Evolutionary conservation across 1,140 invertebrate species (phyloP), one percentile per base, ranked within the genome.

Genomic region (Dendrolimus kikuchii): DNA sequence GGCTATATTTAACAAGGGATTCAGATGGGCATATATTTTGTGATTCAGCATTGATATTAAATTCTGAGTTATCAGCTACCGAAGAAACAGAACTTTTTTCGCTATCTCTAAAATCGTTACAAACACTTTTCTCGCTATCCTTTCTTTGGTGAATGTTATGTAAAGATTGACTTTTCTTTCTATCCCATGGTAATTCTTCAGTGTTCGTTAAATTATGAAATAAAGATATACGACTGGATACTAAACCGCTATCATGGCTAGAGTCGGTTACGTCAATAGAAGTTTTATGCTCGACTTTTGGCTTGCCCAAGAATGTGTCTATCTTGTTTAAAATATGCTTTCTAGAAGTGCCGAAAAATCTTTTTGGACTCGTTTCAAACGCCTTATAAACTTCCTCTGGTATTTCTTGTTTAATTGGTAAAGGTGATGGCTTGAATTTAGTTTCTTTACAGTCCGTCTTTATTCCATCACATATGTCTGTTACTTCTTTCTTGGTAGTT

Each of bases 281-380:
- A 37, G 60, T 57, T 51, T 69, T 59, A 47, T 75, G 60, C 40
- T 58, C 71, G 54, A 50, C 46, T 47, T 54, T 64, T 49, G 75
- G 63, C 57, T 74, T 77, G 43, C 71, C 77, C 68, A 76, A 76
- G 66, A 81, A 86, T 56, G 69, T 81, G 49, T 86, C 83, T 50
- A 86, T 81, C 65, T 84, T 86, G 62, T 74, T 84, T 52, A 86
- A 64, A 63, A 86, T 86, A 50, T 81, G 79, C 60, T 75, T 76
- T 55, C 83, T 68, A 48, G 81, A 84, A 40, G 79, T 86, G 5
- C 81, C 83, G 50, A 86, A 86, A 61, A 85, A 86, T 63, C 81
- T 69, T 61, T 85, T 86, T 8, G 83, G 83, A 57, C 83, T 85
- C 38, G 81, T 86, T 81, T 86, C 83, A 61, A 86, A 86, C 47